These are phyloP conservation scores for Drosophila borealis DNA, from an alignment of 2,888 invertebrate genomes.

Conservation along the genomic window DNA sequence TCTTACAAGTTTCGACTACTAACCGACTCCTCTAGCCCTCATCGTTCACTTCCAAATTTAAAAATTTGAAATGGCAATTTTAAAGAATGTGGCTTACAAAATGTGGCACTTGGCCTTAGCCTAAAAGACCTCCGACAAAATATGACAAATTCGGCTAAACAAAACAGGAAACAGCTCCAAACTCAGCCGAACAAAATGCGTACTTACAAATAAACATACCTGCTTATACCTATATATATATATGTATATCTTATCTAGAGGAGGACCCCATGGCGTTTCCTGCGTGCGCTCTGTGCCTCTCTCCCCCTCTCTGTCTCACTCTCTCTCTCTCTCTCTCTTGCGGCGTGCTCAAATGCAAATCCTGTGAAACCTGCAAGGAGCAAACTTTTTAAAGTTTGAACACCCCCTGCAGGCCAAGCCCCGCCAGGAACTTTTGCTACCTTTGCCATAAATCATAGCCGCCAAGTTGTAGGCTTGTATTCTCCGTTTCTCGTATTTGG, in stretches of 20 bases:
- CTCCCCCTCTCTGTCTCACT: not conserved
- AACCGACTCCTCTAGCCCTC: not conserved
- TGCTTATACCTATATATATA: conserved; percentile 10
- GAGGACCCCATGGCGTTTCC: conserved; percentile 38
- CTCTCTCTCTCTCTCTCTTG: not conserved
- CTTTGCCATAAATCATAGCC: conserved; percentile 76
- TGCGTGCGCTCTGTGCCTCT: conserved; percentile 8
- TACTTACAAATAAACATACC: conserved; percentile 23
- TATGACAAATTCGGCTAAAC: conserved; percentile 77
- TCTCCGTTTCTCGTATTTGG: conserved; percentile 40
- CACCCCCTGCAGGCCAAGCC: conserved; percentile 18
- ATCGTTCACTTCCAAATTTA: not conserved
- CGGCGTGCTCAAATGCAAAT: conserved; percentile 76
- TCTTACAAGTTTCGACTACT: not conserved
- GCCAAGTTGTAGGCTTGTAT: conserved; percentile 69
- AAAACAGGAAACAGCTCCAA: conserved; percentile 70
- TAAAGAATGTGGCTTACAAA: conserved; percentile 59
- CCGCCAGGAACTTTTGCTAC: conserved; percentile 66
- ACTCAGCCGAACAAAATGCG: conserved; percentile 60
- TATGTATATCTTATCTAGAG: conserved; percentile 49
- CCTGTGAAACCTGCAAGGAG: conserved; percentile 68
- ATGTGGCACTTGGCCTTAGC: conserved; percentile 59
- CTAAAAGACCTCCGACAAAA: conserved; percentile 66
- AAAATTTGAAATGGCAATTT: conserved; percentile 51
- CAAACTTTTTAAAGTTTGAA: conserved; percentile 69